Evolutionary conservation across 2,797 vertebrate genomes (phyloP).

Genomic region (Arrhamphus sclerolepis): DNA sequence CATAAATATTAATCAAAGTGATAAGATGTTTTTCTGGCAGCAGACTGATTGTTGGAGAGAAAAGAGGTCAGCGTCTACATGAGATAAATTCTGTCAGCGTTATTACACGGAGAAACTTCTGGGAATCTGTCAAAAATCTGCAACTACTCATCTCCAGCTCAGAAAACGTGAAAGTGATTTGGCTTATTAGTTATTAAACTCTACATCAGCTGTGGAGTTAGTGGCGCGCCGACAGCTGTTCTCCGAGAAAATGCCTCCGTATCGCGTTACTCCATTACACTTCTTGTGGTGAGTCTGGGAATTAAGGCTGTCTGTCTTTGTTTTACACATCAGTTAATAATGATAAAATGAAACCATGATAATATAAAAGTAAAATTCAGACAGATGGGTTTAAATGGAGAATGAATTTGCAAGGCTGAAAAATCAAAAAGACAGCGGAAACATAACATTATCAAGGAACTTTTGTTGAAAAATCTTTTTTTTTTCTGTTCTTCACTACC

Average conservation of each 20-base stretch:
- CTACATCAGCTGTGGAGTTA: conserved; percentile 66
- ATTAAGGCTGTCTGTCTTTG: conserved; percentile 64
- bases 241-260: conserved; percentile 63
- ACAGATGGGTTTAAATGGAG: conserved; percentile 14
- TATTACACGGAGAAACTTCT: conserved; percentile 26
- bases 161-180: conserved; percentile 50
- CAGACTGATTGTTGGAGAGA: conserved; percentile 18
- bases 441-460: not conserved
- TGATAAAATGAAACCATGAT: conserved; percentile 24
- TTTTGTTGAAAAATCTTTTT: not conserved
- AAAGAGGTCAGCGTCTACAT: conserved; percentile 34
- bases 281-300: conserved; percentile 67
- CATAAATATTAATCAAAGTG: conserved; percentile 58
- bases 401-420: not conserved
- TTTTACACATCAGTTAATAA: conserved; percentile 47
- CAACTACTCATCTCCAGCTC: conserved; percentile 49
- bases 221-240: conserved; percentile 72
- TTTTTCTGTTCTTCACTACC: conserved; percentile 10
- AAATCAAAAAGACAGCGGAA: not conserved
- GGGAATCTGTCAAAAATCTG: conserved; percentile 46
- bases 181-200: conserved; percentile 70
- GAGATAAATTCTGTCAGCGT: conserved; percentile 8
- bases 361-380: conserved; percentile 6
- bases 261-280: conserved; percentile 68
- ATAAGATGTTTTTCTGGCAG: conserved; percentile 41